Base-by-base conservation (phyloP, 35 echinoderm and acorn worm species). In the Apostichopus japonicus region DNA sequence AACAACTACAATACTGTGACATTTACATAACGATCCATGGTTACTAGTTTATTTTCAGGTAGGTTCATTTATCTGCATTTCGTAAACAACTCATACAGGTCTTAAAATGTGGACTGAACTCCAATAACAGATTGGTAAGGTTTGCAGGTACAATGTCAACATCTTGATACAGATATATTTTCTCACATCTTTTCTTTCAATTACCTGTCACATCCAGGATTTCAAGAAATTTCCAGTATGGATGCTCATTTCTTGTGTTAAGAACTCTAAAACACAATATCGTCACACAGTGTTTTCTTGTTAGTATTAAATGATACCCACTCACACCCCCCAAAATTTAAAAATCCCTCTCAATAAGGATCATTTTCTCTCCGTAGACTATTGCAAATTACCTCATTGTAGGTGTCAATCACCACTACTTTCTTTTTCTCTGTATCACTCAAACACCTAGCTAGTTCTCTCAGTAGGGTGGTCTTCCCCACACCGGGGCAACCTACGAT, bases 341-440 rank as follows among this genome's bases (percentile, higher is more conserved):
- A 44, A 44, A 44, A 44, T 21, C 21, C 6, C 15, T 7, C 15
- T 19, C 15, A 23, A 75, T n/a, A 22, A n/a, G 0, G 5, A 73
- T 22, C 4, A 1, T 6, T 73, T 5, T 6, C 13, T 73, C 5
- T 73, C 19, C 15, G 19, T 73, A 19, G 70, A 17, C 6, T 73
- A 73, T 22, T 73, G 19, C 9, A 1, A 92, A 75, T 93, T 77
- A 96, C 95, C 92, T 96, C 92, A 88, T 87, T 92, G 23, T 25
- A 92, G 77, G 95, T 96, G 83, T 96, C 95, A 52, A 96, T 86
- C 57, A 96, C 77, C n/a, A 94, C 63, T 17, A 94, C 93, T 87
- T 90, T 92, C 72, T 87, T 92, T 53, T 77, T 63, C 27, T 55
- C 65, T 27, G 77, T 33, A 72, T 94, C 93, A 92, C 77, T 96